These are phyloP conservation scores for Oxygymnocypris stewartii DNA, from an alignment of 2,113 vertebrate genomes.

Conservation along the genomic window DNA sequence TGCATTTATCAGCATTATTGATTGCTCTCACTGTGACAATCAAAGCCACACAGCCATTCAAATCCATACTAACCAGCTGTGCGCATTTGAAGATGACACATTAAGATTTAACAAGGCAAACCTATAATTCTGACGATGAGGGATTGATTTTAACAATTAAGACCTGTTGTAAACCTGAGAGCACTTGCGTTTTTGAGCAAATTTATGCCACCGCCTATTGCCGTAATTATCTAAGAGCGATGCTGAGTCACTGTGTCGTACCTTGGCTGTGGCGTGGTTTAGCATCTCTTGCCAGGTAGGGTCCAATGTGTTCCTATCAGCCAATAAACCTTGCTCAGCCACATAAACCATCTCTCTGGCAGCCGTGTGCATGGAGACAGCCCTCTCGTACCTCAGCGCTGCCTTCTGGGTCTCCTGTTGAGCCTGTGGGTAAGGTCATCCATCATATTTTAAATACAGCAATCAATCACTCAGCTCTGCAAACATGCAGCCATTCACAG, in stretches of 20 bases:
- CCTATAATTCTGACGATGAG: neutral
- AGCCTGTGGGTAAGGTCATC: constrained; percentile 71
- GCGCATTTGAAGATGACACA: neutral
- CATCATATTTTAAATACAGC: constrained; percentile 33
- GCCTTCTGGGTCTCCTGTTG: constrained; percentile 93
- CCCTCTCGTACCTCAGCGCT: constrained; percentile 85
- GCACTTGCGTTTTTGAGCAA: neutral
- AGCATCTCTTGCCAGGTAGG: constrained; percentile 96
- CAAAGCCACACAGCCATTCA: constrained; percentile 24
- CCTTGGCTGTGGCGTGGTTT: constrained; percentile 90
- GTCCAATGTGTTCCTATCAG: constrained; percentile 86
- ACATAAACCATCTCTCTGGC: constrained; percentile 94
- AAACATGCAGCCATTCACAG: constrained; percentile 16
- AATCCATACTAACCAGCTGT: constrained; percentile 49
- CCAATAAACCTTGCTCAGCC: constrained; percentile 88
- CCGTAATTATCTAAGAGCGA: constrained; percentile 10
- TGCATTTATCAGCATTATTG: constrained; percentile 55
- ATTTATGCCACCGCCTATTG: too few species aligned
- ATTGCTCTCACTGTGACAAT: constrained; percentile 45
- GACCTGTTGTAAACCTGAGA: neutral
- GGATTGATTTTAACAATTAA: neutral
- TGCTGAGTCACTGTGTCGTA: constrained; percentile 58
- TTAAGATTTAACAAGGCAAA: neutral
- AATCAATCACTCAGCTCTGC: constrained; percentile 42
- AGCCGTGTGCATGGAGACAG: constrained; percentile 89